phyloP scores from a whole-genome alignment of 2,888 invertebrate genomes.

The Ophion slaviceki region DNA sequence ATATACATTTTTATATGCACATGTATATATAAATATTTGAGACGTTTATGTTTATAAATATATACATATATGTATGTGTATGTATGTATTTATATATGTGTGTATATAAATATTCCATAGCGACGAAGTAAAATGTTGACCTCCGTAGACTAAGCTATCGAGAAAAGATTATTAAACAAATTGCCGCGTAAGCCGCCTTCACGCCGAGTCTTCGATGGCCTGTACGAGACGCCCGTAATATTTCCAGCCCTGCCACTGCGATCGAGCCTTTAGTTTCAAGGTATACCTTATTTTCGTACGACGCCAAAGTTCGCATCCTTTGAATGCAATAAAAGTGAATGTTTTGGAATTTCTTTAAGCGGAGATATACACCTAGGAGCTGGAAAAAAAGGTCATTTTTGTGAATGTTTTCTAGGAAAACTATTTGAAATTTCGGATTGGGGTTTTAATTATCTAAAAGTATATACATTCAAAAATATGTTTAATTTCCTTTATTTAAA shows the following conservation, averaged over 20 bases:
- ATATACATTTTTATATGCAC: slow-evolving; percentile 27
- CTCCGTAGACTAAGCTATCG: slow-evolving; percentile 9
- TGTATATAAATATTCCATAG: slow-evolving; percentile 17
- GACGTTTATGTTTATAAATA: slow-evolving; percentile 1
- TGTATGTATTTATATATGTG: slow-evolving; percentile 26
- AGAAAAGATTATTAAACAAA: slow-evolving; percentile 19
- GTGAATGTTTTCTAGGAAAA: too few species aligned
- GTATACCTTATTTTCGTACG: background rate
- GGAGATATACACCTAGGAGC: too few species aligned
- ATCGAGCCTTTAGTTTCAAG: background rate
- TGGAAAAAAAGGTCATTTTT: too few species aligned
- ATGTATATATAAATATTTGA: slow-evolving; percentile 1
- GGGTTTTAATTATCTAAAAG: too few species aligned
- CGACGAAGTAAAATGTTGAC: background rate
- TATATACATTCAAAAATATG: too few species aligned
- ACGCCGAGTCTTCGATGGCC: background rate
- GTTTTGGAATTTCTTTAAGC: too few species aligned
- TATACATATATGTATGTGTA: background rate
- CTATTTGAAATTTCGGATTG: too few species aligned
- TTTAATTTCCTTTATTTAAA: too few species aligned
- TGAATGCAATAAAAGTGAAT: too few species aligned
- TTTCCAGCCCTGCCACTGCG: background rate
- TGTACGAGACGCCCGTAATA: background rate
- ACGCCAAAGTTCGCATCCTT: background rate
- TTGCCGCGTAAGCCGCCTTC: background rate